Conservation (phyloP, 2,888 invertebrate genomes). For the Lomographa bimaculata region DNA sequence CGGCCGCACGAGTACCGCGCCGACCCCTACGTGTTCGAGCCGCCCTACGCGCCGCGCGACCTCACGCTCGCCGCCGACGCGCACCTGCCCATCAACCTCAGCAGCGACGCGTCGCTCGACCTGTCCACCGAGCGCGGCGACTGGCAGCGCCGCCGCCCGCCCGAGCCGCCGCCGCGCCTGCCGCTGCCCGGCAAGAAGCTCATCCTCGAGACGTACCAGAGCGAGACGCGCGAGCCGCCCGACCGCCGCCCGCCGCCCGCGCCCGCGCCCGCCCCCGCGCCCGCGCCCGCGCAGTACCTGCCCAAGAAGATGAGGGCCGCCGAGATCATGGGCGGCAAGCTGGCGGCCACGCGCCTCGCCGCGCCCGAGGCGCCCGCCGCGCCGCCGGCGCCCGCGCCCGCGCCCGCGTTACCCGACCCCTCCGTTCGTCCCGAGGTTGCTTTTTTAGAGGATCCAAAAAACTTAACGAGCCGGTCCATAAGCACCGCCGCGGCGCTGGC, state of each 20-base stretch:
- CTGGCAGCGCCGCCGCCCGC: constrained; percentile 68
- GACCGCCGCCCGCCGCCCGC: constrained; percentile 48
- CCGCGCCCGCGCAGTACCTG: constrained; percentile 68
- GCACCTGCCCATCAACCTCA: constrained; percentile 76
- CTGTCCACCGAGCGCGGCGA: constrained; percentile 68
- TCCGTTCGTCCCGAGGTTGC: constrained; percentile 62
- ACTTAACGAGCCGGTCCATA: constrained; percentile 82
- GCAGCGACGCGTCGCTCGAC: constrained; percentile 75
- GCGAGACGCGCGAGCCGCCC: constrained; percentile 61
- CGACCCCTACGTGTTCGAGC: constrained; percentile 63
- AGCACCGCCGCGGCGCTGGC: constrained; percentile 84
- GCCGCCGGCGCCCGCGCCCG: constrained; percentile 36
- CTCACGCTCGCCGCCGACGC: constrained; percentile 57
- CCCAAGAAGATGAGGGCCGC: constrained; percentile 81
- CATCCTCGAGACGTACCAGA: constrained; percentile 77
- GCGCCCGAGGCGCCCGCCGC: constrained; percentile 42
- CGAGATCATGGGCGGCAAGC: constrained; percentile 74
- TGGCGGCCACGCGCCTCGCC: constrained; percentile 55
- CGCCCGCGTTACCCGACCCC: constrained; percentile 36
- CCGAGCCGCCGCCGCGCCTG: constrained; percentile 61
- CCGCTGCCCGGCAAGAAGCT: constrained; percentile 78
- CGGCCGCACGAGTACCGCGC: constrained; percentile 61
- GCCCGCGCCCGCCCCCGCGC: constrained; percentile 40
- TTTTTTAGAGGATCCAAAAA: constrained; percentile 84
- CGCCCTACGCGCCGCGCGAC: constrained; percentile 57